Evolutionary conservation across 2,113 vertebrate genomes (phyloP).

Genomic region (Aspidoscelis tigris): DNA sequence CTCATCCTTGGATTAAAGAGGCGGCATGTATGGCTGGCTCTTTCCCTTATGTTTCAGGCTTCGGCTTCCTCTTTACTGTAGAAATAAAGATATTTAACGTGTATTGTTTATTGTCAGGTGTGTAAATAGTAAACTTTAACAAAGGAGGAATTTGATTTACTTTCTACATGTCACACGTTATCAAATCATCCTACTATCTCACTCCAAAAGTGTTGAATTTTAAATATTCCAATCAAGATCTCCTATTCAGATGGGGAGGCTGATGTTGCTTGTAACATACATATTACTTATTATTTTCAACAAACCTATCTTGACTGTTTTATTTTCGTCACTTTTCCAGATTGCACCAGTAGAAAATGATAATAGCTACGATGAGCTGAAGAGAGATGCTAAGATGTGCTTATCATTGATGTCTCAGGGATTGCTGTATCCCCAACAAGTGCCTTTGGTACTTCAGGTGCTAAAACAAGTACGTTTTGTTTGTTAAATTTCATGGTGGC

Average conservation of each 20-base stretch:
- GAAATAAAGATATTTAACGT: neutral
- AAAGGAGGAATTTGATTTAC: neutral
- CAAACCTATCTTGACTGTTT: neutral
- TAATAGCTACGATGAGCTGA: slow-evolving; percentile 95
- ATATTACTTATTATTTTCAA: neutral
- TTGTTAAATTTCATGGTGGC: neutral
- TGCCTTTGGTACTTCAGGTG: slow-evolving; percentile 90
- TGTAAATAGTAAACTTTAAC: neutral
- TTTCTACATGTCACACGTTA: neutral
- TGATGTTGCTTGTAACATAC: neutral
- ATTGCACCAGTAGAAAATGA: slow-evolving; percentile 98
- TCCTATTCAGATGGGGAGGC: neutral
- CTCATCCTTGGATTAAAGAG: neutral
- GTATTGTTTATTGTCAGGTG: neutral
- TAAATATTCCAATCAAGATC: neutral
- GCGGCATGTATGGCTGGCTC: neutral
- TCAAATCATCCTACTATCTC: neutral
- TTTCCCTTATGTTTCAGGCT: neutral
- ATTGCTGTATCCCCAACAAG: slow-evolving; percentile 93
- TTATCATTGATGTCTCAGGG: slow-evolving; percentile 97
- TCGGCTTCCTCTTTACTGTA: neutral
- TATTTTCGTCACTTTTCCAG: slow-evolving; percentile 66
- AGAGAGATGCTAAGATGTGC: slow-evolving; percentile 96
- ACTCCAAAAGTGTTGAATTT: neutral
- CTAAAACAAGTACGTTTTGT: slow-evolving; percentile 87